Evolutionary conservation across 2,888 invertebrate species (phyloP).

Genomic region (Orthonychiurus folsomi): DNA sequence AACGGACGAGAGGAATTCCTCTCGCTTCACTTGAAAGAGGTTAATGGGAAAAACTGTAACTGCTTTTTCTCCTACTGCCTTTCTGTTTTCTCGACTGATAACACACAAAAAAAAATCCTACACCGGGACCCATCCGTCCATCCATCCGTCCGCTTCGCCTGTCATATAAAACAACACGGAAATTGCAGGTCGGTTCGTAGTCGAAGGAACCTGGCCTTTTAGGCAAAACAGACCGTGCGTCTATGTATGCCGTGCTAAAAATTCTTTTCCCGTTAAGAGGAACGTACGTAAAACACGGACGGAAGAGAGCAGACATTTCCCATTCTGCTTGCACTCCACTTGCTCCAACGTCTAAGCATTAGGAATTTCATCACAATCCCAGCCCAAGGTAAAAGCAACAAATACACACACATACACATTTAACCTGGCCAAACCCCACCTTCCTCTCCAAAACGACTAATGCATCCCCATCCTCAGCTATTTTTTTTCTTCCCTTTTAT

Average conservation of each 20-base stretch:
- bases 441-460: not conserved
- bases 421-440: too few relatives aligned
- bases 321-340: too few relatives aligned
- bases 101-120: too few relatives aligned
- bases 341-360: too few relatives aligned
- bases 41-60: slow-evolving; percentile 26
- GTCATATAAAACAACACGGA: not conserved
- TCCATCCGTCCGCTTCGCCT: not conserved
- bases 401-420: too few relatives aligned
- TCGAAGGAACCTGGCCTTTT: too few relatives aligned
- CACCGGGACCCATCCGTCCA: too few relatives aligned
- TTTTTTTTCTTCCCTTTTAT: not conserved
- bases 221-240: too few relatives aligned
- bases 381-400: not conserved
- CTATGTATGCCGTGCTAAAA: too few relatives aligned
- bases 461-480: not conserved
- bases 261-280: too few relatives aligned
- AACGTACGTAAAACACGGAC: too few relatives aligned
- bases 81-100: slow-evolving; percentile 8
- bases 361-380: not conserved
- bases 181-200: not conserved
- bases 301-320: too few relatives aligned
- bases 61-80: slow-evolving; percentile 10
- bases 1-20: slow-evolving; percentile 14
- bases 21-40: slow-evolving; percentile 20